These are phyloP conservation scores for Melospiza melodia DNA, from an alignment of 2,113 vertebrate genomes.

Conservation along the genomic window DNA sequence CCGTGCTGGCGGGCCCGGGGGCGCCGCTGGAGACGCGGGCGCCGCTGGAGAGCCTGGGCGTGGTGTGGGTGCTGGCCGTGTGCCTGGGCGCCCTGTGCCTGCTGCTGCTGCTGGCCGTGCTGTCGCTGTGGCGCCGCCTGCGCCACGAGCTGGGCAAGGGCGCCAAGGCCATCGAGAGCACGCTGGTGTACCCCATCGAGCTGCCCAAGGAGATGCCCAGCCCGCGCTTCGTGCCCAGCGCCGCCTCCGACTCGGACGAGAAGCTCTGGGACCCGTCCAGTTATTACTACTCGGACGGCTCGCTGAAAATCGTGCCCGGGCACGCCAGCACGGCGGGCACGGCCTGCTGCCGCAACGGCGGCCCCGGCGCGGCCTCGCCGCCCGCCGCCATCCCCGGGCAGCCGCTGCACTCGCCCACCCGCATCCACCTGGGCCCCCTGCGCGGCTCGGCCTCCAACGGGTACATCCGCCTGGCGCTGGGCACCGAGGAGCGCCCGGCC, in stretches of 20 bases:
- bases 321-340: constrained; percentile 70
- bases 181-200: constrained; percentile 92
- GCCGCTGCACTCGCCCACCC: constrained; percentile 86
- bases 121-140: constrained; percentile 87
- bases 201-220: constrained; percentile 87
- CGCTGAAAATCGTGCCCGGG: constrained; percentile 94
- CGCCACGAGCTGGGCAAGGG: constrained; percentile 88
- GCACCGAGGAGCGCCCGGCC: constrained; percentile 84
- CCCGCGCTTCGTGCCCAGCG: constrained; percentile 85
- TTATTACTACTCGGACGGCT: constrained; percentile 94
- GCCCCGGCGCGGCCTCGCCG: constrained; percentile 71
- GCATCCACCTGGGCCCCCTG: constrained; percentile 90
- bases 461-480: constrained; percentile 92
- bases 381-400: constrained; percentile 87
- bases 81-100: constrained; percentile 87
- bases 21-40: constrained; percentile 86
- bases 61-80: constrained; percentile 92
- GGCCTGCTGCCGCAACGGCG: constrained; percentile 77
- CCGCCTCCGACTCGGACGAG: constrained; percentile 82
- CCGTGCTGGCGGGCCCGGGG: constrained; percentile 79
- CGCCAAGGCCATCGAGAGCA: constrained; percentile 88
- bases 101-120: constrained; percentile 81
- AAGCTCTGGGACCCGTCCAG: constrained; percentile 94
- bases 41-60: constrained; percentile 85
- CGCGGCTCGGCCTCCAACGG: constrained; percentile 91